Percentiles rank a stretch among this genome's conserved stretches.
Evolutionary conservation across 2,113 vertebrate genomes (phyloP).

Genomic region (Anhinga rufa): DNA sequence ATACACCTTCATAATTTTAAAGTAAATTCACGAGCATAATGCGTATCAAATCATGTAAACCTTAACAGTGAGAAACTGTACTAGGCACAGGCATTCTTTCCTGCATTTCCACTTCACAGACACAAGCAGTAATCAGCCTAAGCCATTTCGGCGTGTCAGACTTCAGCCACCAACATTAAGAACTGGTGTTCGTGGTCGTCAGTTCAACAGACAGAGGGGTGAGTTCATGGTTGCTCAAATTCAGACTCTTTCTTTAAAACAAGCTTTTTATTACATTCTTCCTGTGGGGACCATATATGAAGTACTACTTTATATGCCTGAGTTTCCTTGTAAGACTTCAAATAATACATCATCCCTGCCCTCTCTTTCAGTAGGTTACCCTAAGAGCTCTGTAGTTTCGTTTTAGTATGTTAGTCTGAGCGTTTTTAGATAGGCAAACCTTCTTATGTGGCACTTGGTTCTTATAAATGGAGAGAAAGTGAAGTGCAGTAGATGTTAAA

Average conservation of each 20-base stretch:
- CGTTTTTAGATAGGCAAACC: not conserved
- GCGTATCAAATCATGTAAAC: not conserved
- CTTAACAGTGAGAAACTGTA: not conserved
- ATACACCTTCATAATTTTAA: not conserved
- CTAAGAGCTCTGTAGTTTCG: not conserved
- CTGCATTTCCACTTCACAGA: constrained; percentile 65
- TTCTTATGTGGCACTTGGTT: not conserved
- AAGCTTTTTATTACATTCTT: not conserved
- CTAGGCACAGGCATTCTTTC: not conserved
- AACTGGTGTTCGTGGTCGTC: constrained; percentile 82
- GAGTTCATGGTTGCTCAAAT: not conserved
- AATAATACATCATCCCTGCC: not conserved
- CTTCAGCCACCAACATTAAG: constrained; percentile 85
- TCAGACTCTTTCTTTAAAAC: not conserved
- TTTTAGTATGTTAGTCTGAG: not conserved
- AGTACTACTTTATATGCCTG: not conserved
- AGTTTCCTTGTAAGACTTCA: not conserved
- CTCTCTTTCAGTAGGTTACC: rapidly evolving
- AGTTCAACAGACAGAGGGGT: constrained; percentile 82
- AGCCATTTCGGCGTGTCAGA: constrained; percentile 77
- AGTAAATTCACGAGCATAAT: not conserved
- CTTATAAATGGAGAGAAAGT: not conserved
- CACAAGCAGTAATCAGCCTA: constrained; percentile 83
- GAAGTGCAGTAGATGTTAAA: not conserved
- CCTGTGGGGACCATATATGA: not conserved